Percentiles rank a stretch among this genome's conserved stretches.
phyloP scores from a whole-genome alignment of 2,113 vertebrate genomes.

The Daboia siamensis region DNA sequence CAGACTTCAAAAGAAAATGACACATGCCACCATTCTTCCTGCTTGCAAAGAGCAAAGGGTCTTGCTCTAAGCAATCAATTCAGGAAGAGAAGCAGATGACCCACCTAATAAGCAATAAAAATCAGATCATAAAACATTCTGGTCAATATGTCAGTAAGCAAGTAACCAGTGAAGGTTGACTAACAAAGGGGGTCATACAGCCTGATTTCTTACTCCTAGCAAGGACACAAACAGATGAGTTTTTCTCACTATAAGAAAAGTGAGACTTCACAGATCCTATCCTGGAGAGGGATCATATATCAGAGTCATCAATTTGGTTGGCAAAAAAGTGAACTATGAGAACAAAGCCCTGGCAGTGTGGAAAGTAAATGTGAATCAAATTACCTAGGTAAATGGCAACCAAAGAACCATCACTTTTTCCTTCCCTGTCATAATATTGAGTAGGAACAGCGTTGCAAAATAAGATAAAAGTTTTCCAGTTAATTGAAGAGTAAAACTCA shows the following conservation, averaged over 20 bases:
- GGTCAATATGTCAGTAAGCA: neutral
- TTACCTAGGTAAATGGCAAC: conserved; percentile 16
- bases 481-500: neutral
- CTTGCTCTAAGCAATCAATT: neutral
- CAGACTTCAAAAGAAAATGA: neutral
- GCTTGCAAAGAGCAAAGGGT: conserved; percentile 14
- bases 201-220: conserved; percentile 28
- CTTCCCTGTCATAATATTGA: neutral
- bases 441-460: neutral
- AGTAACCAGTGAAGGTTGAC: conserved; percentile 14
- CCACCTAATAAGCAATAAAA: conserved; percentile 10
- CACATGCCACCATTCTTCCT: neutral
- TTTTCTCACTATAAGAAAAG: neutral
- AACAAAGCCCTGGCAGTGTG: neutral
- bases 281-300: conserved; percentile 25
- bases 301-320: conserved; percentile 7
- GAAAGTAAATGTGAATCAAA: neutral
- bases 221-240: conserved; percentile 6
- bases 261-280: conserved; percentile 18
- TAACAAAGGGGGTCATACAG: neutral
- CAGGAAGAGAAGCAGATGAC: conserved; percentile 23
- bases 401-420: neutral
- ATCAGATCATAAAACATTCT: neutral
- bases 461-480: neutral
- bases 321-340: neutral